These are phyloP conservation scores for Contarinia nasturtii DNA, from an alignment of 1,140 invertebrate species.

Conservation along the genomic window DNA sequence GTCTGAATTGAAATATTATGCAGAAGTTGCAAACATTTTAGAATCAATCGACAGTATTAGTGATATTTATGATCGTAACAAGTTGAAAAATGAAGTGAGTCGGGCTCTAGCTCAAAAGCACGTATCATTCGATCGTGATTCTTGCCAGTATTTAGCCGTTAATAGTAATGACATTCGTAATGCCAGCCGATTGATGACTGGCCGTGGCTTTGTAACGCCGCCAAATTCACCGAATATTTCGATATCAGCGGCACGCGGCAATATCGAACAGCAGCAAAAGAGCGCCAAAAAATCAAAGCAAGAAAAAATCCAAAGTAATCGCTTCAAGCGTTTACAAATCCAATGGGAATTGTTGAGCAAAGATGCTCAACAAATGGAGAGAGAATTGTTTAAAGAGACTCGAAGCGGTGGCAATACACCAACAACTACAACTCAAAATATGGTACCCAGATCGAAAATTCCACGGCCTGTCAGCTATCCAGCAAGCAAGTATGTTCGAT, in stretches of 20 bases:
- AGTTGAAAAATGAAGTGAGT: slow-evolving; percentile 39
- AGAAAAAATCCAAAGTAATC: slow-evolving; percentile 21
- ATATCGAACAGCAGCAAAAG: slow-evolving; percentile 9
- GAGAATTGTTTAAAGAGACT: slow-evolving; percentile 27
- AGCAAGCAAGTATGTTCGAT: slow-evolving; percentile 30
- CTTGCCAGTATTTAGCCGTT: slow-evolving; percentile 10
- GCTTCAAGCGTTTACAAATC: slow-evolving; percentile 58
- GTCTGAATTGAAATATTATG: slow-evolving; percentile 23
- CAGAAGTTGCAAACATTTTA: slow-evolving; percentile 39
- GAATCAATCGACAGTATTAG: slow-evolving; percentile 46
- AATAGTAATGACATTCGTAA: slow-evolving; percentile 14
- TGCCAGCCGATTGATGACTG: slow-evolving; percentile 21
- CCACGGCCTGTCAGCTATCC: slow-evolving; percentile 40
- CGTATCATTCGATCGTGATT: slow-evolving; percentile 31
- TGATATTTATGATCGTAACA: slow-evolving; percentile 45
- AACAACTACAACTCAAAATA: slow-evolving; percentile 17
- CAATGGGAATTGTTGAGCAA: slow-evolving; percentile 68
- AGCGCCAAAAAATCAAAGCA: slow-evolving; percentile 16
- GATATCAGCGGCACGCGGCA: slow-evolving; percentile 26
- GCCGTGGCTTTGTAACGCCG: slow-evolving; percentile 32
- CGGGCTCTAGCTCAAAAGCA: slow-evolving; percentile 43
- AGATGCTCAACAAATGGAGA: slow-evolving; percentile 19
- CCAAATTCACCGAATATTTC: slow-evolving; percentile 54
- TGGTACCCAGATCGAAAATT: slow-evolving; percentile 38
- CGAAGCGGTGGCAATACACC: slow-evolving; percentile 23